A percentile compares a stretch with the other conserved stretches of the same genome.
Evolutionary conservation across 2,113 vertebrate genomes (phyloP).

Genomic region (Paradoxurus hermaphroditus): DNA sequence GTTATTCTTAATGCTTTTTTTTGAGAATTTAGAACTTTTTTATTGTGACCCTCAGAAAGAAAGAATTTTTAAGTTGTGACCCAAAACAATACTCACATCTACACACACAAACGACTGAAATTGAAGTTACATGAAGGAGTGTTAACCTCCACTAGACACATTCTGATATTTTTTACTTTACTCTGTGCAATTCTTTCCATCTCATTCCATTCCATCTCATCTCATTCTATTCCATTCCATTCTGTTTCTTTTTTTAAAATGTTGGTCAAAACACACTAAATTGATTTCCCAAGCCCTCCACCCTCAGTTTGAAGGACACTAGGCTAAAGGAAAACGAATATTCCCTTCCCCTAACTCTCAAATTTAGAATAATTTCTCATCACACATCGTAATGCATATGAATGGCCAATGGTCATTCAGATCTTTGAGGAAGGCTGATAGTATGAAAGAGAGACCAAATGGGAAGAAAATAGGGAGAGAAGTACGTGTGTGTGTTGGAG

Average conservation of each 20-base stretch:
- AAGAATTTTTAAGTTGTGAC: background rate
- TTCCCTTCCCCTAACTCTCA: background rate
- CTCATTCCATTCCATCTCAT: background rate
- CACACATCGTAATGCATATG: background rate
- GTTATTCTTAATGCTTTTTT: background rate
- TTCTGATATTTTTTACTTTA: background rate
- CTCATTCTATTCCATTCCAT: background rate
- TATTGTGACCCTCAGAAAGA: background rate
- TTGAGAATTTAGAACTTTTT: background rate
- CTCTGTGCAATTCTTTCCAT: background rate
- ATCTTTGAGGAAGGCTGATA: background rate
- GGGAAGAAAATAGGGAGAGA: background rate
- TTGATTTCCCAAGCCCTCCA: background rate
- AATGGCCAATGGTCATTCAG: background rate
- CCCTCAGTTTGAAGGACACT: background rate
- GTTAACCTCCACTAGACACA: background rate
- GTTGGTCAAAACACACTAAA: background rate
- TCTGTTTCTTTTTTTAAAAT: slow-evolving; percentile 8
- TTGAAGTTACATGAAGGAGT: background rate
- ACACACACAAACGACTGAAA: background rate
- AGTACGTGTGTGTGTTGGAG: background rate
- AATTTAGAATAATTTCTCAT: background rate
- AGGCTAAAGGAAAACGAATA: background rate
- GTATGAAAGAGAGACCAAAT: background rate
- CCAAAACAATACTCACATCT: background rate